Evolutionary conservation across 2,888 invertebrate genomes (phyloP).

Genomic region (Tuta absoluta): DNA sequence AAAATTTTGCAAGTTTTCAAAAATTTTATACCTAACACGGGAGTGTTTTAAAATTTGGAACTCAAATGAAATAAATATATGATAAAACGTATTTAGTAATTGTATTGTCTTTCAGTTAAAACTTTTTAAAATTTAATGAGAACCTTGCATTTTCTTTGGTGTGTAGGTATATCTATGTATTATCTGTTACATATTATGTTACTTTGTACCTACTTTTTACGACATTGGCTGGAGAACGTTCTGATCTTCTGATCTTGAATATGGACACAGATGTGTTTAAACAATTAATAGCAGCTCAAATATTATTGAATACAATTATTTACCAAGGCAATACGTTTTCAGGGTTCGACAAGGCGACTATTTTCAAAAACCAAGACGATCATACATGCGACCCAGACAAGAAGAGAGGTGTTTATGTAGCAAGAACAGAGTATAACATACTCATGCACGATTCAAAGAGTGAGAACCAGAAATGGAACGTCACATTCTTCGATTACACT

Average conservation of each 20-base stretch:
- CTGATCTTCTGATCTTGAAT: background rate
- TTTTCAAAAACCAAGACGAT: conserved; percentile 71
- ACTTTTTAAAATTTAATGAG: too few relatives aligned
- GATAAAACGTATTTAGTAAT: too few relatives aligned
- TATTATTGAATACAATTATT: background rate
- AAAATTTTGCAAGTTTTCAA: too few relatives aligned
- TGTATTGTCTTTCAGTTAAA: too few relatives aligned
- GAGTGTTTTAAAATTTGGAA: too few relatives aligned
- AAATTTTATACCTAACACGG: too few relatives aligned
- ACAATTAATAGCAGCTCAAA: background rate
- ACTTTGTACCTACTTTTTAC: background rate
- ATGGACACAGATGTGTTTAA: background rate
- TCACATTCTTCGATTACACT: conserved; percentile 97
- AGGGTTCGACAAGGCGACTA: conserved; percentile 74
- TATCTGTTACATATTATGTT: background rate
- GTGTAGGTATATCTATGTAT: background rate
- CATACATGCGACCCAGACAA: conserved; percentile 87
- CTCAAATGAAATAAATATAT: too few relatives aligned
- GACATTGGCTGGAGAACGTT: background rate
- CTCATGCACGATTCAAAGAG: conserved; percentile 94
- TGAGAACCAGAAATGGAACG: conserved; percentile 92
- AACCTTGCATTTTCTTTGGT: too few relatives aligned
- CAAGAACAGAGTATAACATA: conserved; percentile 95
- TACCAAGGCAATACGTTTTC: conserved; percentile 11
- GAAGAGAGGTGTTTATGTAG: conserved; percentile 87